Percentiles rank a stretch among this genome's conserved stretches.
These are phyloP conservation scores for Anagrus nilaparvatae DNA, from an alignment of 1,140 invertebrate species.

Conservation along the genomic window DNA sequence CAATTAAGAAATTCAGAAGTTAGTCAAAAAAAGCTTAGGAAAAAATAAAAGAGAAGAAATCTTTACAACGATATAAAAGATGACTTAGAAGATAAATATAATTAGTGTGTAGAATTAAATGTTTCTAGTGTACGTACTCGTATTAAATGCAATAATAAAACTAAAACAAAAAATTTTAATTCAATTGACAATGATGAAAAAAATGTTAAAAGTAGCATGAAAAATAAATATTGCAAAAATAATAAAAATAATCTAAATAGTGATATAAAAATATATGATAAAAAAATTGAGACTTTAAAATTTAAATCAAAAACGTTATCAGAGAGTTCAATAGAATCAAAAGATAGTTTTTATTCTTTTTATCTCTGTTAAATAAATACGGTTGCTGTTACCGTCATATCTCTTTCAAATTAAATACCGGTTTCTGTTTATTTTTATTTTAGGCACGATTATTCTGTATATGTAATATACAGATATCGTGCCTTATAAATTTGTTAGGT, in stretches of 20 bases:
- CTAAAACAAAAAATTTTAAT: neutral
- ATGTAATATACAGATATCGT: no score
- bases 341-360: conserved; percentile 35
- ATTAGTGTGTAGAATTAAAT: conserved; percentile 1
- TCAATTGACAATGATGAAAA: neutral
- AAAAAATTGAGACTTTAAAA: conserved; percentile 3
- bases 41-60: conserved; percentile 21
- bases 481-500: no score
- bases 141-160: neutral
- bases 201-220: neutral
- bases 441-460: no score
- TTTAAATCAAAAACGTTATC: conserved; percentile 23
- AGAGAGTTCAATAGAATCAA: conserved; percentile 36
- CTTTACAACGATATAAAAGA: conserved; percentile 21
- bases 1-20: conserved; percentile 27
- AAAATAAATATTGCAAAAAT: neutral
- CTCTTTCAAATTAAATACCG: no score
- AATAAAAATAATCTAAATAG: neutral
- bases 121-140: neutral
- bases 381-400: no score
- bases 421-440: no score
- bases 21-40: conserved; percentile 26
- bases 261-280: neutral
- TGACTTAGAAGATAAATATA: conserved; percentile 16
- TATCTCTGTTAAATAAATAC: no score